phyloP scores from a whole-genome alignment of 2,888 invertebrate species.

The Hetaerina titia region DNA sequence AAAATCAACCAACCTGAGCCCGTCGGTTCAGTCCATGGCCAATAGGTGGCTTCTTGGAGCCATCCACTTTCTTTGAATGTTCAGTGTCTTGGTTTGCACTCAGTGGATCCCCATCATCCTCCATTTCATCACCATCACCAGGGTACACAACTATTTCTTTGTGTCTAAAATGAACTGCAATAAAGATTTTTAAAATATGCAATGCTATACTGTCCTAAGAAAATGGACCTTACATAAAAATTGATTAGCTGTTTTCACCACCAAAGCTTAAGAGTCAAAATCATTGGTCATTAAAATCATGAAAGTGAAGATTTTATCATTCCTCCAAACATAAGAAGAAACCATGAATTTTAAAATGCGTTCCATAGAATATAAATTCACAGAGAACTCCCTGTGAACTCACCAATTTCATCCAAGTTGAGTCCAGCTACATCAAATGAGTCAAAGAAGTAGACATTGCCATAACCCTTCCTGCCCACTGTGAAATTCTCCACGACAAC shows the following conservation, averaged over 20 bases:
- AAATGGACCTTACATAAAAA: no score
- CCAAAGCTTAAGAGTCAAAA: no score
- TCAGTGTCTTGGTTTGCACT: neutral
- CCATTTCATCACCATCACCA: constrained; percentile 75
- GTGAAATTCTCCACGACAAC: constrained; percentile 89
- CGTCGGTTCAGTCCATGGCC: constrained; percentile 93
- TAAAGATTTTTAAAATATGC: constrained; percentile 64
- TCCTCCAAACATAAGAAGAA: no score
- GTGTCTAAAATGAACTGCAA: constrained; percentile 91
- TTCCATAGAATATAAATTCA: neutral
- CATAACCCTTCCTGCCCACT: constrained; percentile 93
- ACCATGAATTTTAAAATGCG: neutral
- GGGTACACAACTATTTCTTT: constrained; percentile 98
- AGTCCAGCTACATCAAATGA: constrained; percentile 90
- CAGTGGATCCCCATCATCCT: neutral
- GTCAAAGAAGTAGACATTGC: constrained; percentile 92
- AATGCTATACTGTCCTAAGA: no score
- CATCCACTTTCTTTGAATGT: constrained; percentile 78
- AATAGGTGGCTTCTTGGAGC: constrained; percentile 90
- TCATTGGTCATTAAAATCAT: no score
- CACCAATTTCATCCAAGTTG: constrained; percentile 91
- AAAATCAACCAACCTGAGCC: constrained; percentile 81
- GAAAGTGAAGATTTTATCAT: no score
- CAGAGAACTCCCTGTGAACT: constrained; percentile 72
- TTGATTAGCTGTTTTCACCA: no score